These are phyloP conservation scores for Talpa occidentalis DNA, from an alignment of 2,113 vertebrate species.

Conservation along the genomic window DNA sequence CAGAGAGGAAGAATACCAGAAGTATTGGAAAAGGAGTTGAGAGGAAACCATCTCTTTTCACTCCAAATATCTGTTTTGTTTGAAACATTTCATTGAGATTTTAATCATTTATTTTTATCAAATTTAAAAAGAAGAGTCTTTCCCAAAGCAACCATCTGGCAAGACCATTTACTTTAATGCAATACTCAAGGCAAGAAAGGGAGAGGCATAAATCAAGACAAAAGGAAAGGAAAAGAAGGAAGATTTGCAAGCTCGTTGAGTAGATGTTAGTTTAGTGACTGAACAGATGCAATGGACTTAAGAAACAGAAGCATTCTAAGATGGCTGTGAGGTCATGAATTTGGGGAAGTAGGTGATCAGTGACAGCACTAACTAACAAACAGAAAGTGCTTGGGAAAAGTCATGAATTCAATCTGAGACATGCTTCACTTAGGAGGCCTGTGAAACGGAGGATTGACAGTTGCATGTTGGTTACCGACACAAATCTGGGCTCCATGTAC, in stretches of 20 bases:
- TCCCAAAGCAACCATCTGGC: background rate
- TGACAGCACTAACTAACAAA: background rate
- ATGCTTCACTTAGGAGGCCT: background rate
- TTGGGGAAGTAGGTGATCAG: background rate
- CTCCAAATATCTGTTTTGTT: background rate
- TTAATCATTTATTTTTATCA: background rate
- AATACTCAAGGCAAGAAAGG: background rate
- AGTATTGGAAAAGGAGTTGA: background rate
- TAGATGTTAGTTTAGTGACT: background rate
- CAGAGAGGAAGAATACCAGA: background rate
- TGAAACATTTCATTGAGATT: background rate
- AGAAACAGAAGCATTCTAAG: background rate
- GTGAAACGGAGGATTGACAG: background rate
- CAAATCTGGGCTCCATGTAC: background rate
- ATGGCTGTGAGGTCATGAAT: background rate
- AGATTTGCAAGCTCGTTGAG: background rate
- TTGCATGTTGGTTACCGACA: accelerated
- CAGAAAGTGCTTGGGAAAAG: background rate
- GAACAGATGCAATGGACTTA: background rate
- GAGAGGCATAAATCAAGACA: background rate
- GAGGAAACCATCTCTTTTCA: background rate
- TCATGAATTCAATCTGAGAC: background rate
- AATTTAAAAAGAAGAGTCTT: background rate
- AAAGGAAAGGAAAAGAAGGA: background rate
- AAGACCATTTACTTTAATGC: background rate